Percentiles rank a stretch among this genome's conserved stretches.
phyloP scores from a whole-genome alignment of 2,888 invertebrate genomes.

The Temnothorax rugatulus region DNA sequence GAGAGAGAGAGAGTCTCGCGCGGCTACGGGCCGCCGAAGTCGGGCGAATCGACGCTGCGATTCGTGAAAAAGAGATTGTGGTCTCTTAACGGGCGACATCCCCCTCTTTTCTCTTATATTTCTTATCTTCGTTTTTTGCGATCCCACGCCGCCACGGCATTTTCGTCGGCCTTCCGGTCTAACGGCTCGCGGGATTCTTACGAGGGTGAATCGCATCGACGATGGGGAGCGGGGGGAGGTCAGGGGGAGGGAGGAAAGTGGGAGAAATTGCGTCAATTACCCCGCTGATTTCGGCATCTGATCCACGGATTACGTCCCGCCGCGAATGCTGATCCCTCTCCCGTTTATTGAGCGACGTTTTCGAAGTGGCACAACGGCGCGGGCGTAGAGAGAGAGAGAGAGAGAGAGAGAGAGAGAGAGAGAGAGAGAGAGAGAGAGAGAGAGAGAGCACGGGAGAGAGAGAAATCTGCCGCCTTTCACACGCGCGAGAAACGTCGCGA shows the following conservation, averaged over 20 bases:
- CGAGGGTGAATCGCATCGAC: conserved; percentile 45
- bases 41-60: conserved; percentile 31
- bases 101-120: conserved; percentile 31
- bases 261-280: conserved; percentile 83
- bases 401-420: not conserved
- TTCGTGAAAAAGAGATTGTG: conserved; percentile 72
- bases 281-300: conserved; percentile 84
- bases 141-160: conserved; percentile 21
- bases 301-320: conserved; percentile 83
- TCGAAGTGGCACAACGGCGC: conserved; percentile 67
- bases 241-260: conserved; percentile 62
- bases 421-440: conserved; percentile 1
- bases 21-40: conserved; percentile 37
- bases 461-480: conserved; percentile 38
- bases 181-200: conserved; percentile 59
- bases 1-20: conserved; percentile 51
- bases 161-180: conserved; percentile 47
- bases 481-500: conserved; percentile 43
- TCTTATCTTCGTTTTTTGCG: conserved; percentile 40
- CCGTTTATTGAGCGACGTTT: conserved; percentile 81
- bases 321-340: conserved; percentile 82
- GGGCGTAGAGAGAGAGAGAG: too few relatives aligned
- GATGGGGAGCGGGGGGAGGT: conserved; percentile 36
- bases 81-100: conserved; percentile 66
- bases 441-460: conserved; percentile 15